Base-by-base conservation (phyloP, 1,140 invertebrate species). In the Chironomus striatipennis region DNA sequence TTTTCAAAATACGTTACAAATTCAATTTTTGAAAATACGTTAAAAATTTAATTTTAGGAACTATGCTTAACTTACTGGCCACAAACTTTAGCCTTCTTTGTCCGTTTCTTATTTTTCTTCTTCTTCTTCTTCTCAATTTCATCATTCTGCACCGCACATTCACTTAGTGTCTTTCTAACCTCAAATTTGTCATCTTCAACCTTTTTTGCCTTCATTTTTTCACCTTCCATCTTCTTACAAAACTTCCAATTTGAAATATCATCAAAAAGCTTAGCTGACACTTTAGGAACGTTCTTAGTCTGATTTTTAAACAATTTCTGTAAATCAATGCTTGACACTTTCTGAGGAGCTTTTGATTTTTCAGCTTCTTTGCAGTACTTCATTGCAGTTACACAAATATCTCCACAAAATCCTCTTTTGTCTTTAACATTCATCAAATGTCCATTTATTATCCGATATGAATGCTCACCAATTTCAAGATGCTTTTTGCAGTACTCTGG, bases 371-470 rank as follows among this genome's bases (percentile, higher is more conserved):
- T 70, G 6, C 20, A 20, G 18, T 20, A 20, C 20, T 21, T 18
- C 9, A 10, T 18, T 8, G 65, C 65, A 2, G 65, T 21, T 20
- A 7, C 65, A 70, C 65, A 70, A 9, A 20, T 70, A 0, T 70
- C 17, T 0, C 65, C 65, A 21, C 65, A 70, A 20, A 21, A 21
- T 8, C 65, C 65, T 20, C 17, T 17, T 6, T 70, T 70, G 5
- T 70, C 65, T 20, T 70, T 70, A 8, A 70, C 6, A 70, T 70
- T 70, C 6, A 70, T 9, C 65, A 70, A 21, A 70, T 70, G 17
- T 20, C 65, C 65, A 70, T 70, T 70, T 6, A 70, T 70, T 6
- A 70, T 70, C 3, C 65, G 65, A 70, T 70, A 70, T 18, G 18
- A 20, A 21, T 70, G 5, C 5, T 18, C 17, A 20, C 20, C 17